Conservation (phyloP, 1,140 invertebrate genomes). For the Zaprionus taronus region DNA sequence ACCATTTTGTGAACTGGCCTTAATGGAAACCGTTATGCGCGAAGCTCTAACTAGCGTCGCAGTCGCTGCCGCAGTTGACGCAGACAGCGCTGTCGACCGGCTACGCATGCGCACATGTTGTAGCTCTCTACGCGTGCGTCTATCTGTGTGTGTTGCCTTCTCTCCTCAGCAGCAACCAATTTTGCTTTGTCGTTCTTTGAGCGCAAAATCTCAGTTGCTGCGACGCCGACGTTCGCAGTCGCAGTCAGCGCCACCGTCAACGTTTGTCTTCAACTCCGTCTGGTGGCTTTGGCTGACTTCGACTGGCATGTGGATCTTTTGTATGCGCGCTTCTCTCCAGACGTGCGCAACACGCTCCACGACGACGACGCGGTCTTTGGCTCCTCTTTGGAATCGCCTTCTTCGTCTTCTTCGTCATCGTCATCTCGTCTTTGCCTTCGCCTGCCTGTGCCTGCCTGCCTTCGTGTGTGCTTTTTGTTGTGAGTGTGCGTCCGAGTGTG, state of each 20-base stretch:
- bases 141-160: slow-evolving; percentile 13
- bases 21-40: slow-evolving; percentile 84
- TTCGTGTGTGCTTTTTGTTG: slow-evolving; percentile 20
- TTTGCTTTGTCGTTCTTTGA: slow-evolving; percentile 72
- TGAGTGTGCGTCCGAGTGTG: slow-evolving; percentile 23
- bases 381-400: slow-evolving; percentile 47
- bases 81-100: slow-evolving; percentile 34
- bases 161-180: slow-evolving; percentile 44
- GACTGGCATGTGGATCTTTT: slow-evolving; percentile 73
- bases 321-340: slow-evolving; percentile 71
- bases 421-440: slow-evolving; percentile 19
- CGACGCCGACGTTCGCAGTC: slow-evolving; percentile 1
- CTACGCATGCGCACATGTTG: slow-evolving; percentile 80
- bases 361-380: slow-evolving; percentile 72
- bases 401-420: slow-evolving; percentile 26
- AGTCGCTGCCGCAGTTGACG: slow-evolving; percentile 25
- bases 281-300: slow-evolving; percentile 60
- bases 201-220: slow-evolving; percentile 57
- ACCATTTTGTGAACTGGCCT: slow-evolving; percentile 75
- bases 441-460: slow-evolving; percentile 16
- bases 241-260: slow-evolving; percentile 27
- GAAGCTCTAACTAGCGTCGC: slow-evolving; percentile 42
- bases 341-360: slow-evolving; percentile 72
- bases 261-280: slow-evolving; percentile 57
- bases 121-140: slow-evolving; percentile 24